phyloP scores from a whole-genome alignment of 2,797 vertebrate species.

The Aldrovandia affinis region DNA sequence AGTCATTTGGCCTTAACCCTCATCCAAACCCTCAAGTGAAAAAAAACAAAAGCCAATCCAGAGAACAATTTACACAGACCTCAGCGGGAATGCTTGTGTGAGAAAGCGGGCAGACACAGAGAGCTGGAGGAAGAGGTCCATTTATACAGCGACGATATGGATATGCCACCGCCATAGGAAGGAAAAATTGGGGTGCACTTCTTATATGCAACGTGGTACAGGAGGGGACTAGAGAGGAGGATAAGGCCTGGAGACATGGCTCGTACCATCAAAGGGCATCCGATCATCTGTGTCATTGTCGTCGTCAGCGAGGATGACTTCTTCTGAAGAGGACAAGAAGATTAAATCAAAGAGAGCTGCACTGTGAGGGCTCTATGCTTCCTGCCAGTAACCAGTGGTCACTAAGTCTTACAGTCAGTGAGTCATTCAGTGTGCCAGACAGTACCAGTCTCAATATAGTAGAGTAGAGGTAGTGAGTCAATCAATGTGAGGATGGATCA shows the following conservation, averaged over 20 bases:
- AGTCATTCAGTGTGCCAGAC: conserved; percentile 1
- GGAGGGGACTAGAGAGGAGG: not conserved
- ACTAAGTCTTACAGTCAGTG: not conserved
- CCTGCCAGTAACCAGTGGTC: not conserved
- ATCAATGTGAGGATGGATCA: not conserved
- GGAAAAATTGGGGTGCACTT: not conserved
- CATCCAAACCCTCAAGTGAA: not conserved
- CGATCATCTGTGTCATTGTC: conserved; percentile 83
- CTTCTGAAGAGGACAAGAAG: conserved; percentile 73
- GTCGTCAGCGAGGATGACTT: conserved; percentile 92
- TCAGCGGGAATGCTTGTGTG: no score
- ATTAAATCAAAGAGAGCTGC: conserved; percentile 9
- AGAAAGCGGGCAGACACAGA: no score
- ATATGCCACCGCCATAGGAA: no score
- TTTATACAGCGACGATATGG: no score
- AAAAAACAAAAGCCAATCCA: not conserved
- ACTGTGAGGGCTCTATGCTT: no score
- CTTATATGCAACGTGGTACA: not conserved
- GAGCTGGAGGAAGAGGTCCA: no score
- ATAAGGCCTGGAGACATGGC: not conserved
- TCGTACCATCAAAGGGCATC: conserved; percentile 80
- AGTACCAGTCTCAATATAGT: not conserved
- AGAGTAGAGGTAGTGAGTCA: not conserved
- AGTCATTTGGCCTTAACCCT: not conserved
- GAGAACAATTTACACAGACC: not conserved